Evolutionary conservation across 1,140 invertebrate species (phyloP), one percentile per base, ranked within the genome.

Genomic region (Diprion similis): DNA sequence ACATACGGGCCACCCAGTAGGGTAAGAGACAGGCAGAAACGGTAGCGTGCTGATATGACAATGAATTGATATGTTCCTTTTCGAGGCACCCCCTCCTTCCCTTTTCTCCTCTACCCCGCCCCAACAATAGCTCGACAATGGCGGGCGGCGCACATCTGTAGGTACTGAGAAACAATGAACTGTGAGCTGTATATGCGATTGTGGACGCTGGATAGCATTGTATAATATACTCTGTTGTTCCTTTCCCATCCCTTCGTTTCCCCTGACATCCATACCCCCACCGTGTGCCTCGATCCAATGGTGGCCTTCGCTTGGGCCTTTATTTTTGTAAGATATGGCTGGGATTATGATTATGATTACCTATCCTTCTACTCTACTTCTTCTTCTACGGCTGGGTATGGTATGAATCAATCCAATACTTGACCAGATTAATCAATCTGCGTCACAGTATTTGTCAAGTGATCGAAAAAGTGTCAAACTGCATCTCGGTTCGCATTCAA

Each of bases 191-290:
- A 77, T 81, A 81, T 80, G 78, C 78, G 80, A 86, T 85, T 86
- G 83, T 82, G 79, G 81, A 82, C 80, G 80, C 80, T 81, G 83
- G 84, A 86, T 86, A 84, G 81, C 82, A 84, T 84, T 84, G 82
- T 83, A 83, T 85, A 85, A 86, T 85, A 84, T 83, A 83, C 81
- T 79, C 81, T 82, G 84, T 82, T 84, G 82, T 84, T 85, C 80
- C 81, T 79, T 75, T 78, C 81, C 78, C 46, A 11, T 77, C 65
- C 70, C 78, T 70, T 71, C 77, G 74, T 73, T 73, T 66, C 75
- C 75, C 75, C 51, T 37, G 24, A 37, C 24, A 37, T 37, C 24
- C 6, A 37, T 37, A 37, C 24, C 1, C 24, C 24, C 24, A 37
- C 24, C 24, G 24, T 37, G 24, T 37, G 6, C 24, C 24, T 17